Percentiles rank a stretch among this genome's conserved stretches.
phyloP scores from a whole-genome alignment of 2,888 invertebrate species.

The Eristalinus aeneus region DNA sequence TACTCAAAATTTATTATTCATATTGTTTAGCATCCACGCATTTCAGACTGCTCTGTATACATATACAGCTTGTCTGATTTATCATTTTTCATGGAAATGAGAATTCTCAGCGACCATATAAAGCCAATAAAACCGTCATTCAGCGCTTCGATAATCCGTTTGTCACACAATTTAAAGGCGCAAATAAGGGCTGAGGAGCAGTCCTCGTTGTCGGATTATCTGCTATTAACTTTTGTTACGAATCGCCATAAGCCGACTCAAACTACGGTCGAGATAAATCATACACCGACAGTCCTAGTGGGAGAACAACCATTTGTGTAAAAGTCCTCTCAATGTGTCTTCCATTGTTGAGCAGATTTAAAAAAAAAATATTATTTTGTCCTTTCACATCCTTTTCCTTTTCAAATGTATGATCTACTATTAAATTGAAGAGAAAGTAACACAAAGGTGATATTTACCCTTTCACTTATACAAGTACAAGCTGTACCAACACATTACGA shows the following conservation, averaged over 20 bases:
- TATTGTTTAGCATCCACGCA: too few species aligned
- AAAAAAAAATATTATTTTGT: neutral
- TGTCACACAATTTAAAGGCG: neutral
- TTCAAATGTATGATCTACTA: too few species aligned
- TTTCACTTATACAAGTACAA: neutral
- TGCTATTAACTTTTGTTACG: neutral
- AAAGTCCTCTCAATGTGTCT: neutral
- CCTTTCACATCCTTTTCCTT: neutral
- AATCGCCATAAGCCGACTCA: neutral
- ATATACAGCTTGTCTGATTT: too few species aligned
- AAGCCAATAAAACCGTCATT: neutral
- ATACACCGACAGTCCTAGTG: neutral
- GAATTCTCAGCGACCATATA: too few species aligned
- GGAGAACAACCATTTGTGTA: neutral
- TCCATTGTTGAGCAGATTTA: neutral
- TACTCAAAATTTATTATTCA: too few species aligned
- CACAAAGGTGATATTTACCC: neutral
- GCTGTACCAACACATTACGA: neutral
- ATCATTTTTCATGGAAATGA: too few species aligned
- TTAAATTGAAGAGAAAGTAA: too few species aligned
- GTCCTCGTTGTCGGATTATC: neutral
- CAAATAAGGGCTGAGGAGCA: neutral
- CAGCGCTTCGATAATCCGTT: neutral
- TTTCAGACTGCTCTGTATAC: too few species aligned
- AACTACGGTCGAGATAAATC: neutral